Conservation (phyloP, 1,140 invertebrate genomes). For the Halesus radiatus region DNA sequence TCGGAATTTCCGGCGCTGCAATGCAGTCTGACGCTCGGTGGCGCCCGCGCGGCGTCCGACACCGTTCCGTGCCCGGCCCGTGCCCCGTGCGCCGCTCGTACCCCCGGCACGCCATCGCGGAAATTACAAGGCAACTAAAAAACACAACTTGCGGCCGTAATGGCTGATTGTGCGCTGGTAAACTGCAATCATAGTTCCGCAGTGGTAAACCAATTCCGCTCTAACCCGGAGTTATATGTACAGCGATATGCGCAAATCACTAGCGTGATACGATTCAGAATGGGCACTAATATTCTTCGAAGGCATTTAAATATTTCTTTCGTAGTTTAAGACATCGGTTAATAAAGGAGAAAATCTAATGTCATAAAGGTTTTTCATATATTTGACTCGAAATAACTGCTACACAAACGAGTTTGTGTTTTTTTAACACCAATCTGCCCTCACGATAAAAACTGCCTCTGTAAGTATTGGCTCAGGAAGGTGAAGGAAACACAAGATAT, state of each 20-base stretch:
- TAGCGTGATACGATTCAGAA: no score
- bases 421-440: no score
- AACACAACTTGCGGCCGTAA: background rate
- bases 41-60: background rate
- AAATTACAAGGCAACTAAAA: background rate
- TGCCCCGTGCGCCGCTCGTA: background rate
- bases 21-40: background rate
- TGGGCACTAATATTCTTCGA: no score
- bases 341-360: no score
- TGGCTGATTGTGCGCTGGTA: constrained; percentile 6
- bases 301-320: no score
- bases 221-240: background rate
- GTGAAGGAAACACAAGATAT: no score
- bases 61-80: background rate
- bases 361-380: no score
- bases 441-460: no score
- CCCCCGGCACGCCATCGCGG: constrained; percentile 5
- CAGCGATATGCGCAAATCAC: background rate
- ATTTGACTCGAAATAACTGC: no score
- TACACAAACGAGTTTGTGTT: no score
- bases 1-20: constrained; percentile 11
- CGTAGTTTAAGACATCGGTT: no score
- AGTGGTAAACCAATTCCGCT: background rate
- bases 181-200: constrained; percentile 6
- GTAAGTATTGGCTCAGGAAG: no score